phyloP scores from a whole-genome alignment of 2,888 invertebrate species.

The Bembecia ichneumoniformis region DNA sequence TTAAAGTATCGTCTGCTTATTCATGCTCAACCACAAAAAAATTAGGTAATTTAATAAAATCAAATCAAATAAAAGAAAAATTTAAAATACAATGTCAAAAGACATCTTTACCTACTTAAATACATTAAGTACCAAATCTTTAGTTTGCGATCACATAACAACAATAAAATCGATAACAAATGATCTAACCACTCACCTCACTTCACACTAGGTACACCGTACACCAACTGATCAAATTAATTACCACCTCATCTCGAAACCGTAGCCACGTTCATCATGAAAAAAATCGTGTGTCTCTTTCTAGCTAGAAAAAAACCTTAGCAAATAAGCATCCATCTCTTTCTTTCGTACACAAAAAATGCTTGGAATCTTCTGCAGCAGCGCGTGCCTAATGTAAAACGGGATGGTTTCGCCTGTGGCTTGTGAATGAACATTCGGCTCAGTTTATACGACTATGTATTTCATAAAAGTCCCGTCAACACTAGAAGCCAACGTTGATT shows the following conservation, averaged over 20 bases:
- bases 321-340: constrained; percentile 14
- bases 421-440: constrained; percentile 39
- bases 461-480: constrained; percentile 5
- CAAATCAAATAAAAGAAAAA: too few species aligned
- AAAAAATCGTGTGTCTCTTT: constrained; percentile 24
- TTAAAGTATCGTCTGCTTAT: too few species aligned
- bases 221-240: constrained; percentile 65
- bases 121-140: too few species aligned
- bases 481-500: constrained; percentile 7
- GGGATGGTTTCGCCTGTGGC: constrained; percentile 55
- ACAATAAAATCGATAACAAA: constrained; percentile 17
- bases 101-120: too few species aligned
- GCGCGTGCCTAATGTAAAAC: constrained; percentile 63
- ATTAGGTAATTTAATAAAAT: too few species aligned
- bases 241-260: constrained; percentile 59
- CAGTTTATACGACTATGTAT: background rate
- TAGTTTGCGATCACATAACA: too few species aligned
- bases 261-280: constrained; percentile 38
- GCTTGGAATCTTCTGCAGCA: constrained; percentile 45
- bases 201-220: constrained; percentile 40
- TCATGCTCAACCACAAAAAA: too few species aligned
- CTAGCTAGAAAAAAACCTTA: constrained; percentile 14
- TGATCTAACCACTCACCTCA: constrained; percentile 28
- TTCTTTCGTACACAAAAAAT: constrained; percentile 30
- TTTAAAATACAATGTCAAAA: too few species aligned